Evolutionary conservation across 1,140 invertebrate genomes (phyloP), one percentile per base, ranked within the genome.

Genomic region (Cydia fagiglandana): DNA sequence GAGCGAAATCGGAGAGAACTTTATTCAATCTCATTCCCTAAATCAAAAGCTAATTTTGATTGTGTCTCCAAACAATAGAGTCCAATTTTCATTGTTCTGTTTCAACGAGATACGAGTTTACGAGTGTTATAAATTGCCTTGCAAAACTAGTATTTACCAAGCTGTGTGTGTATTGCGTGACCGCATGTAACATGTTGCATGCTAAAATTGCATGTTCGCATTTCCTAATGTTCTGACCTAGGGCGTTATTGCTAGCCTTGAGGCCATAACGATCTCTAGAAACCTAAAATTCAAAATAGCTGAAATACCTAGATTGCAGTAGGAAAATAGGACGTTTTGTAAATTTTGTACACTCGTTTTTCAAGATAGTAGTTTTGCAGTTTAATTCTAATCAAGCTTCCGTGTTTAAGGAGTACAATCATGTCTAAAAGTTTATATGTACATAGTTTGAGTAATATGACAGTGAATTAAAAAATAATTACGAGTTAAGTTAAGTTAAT

Each of bases 241-340:
- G 56, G 56, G 56, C 56, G 56, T 61, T 61, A 61, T 61, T 61
- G 56, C 56, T 56, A 61, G 56, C 56, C 56, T 61, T 61, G 56
- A 61, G 12, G 56, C 56, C 20, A 20, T 24, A 61, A 24, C 56
- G n/a, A 53, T 53, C 13, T 50, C 4, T 5, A 3, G n/a, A 53
- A n/a, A 17, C 56, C n/a, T 17, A 56, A 56, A 56, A 56, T 50
- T 61, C 9, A 2, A 61, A 61, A 24, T 20, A 61, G 56, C 50
- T 53, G 4, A 10, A 61, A 61, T 20, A 61, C 56, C 20, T 61
- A 61, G 56, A 12, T 61, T 24, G 0, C 20, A 12, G 4, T 61
- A 24, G 2, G 20, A 12, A 12, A 2, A 24, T 61, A 61, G 20
- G 56, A 61, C 56, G 15, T 61, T 61, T 61, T 61, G 56, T 24